Evolutionary conservation across 2,797 vertebrate species (phyloP).

Genomic region (Coregonus ussuriensis): DNA sequence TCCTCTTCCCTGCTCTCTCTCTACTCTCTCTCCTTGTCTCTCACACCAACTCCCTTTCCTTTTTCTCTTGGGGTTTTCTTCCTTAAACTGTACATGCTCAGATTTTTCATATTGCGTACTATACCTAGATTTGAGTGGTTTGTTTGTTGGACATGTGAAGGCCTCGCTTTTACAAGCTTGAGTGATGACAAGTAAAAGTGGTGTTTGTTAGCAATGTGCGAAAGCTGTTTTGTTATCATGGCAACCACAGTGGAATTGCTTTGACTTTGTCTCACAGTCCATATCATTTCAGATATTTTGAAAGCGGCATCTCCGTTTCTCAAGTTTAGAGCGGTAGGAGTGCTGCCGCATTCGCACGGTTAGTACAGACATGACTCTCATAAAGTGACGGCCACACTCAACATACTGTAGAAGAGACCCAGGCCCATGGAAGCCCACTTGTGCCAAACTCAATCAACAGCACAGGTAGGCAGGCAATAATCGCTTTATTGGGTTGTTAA

Average conservation of each 20-base stretch:
- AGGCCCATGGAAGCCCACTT: slow-evolving; percentile 10
- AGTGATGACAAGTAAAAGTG: not conserved
- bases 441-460: slow-evolving; percentile 34
- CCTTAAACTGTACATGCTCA: not conserved
- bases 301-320: not conserved
- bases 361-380: slow-evolving; percentile 1
- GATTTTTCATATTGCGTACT: not conserved
- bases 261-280: slow-evolving; percentile 5
- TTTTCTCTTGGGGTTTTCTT: not conserved
- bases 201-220: not conserved
- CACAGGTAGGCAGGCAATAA: slow-evolving; percentile 30
- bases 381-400: not conserved
- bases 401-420: not conserved
- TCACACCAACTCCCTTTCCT: not conserved
- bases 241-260: slow-evolving; percentile 8
- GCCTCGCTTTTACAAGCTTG: not conserved
- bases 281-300: not conserved
- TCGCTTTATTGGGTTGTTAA: slow-evolving; percentile 29
- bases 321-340: not conserved
- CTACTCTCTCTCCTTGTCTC: not conserved
- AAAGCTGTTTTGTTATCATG: slow-evolving; percentile 7
- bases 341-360: not conserved
- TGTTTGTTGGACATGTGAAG: not conserved
- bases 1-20: not conserved
- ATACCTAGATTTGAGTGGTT: not conserved